These are phyloP conservation scores for Nannoperca australis DNA, from an alignment of 2,797 vertebrate genomes.

Conservation along the genomic window DNA sequence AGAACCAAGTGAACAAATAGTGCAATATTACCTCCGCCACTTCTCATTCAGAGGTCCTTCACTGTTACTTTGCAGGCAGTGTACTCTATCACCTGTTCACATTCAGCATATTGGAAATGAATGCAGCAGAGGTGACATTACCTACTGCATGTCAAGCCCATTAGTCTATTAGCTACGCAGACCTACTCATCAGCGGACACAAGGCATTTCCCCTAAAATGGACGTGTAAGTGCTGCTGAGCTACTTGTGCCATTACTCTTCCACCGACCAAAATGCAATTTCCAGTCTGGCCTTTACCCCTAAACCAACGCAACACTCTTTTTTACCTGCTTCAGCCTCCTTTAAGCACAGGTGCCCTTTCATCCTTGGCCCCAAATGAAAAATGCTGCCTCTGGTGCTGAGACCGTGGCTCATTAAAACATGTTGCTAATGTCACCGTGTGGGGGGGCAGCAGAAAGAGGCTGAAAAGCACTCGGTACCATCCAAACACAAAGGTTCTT, in stretches of 20 bases:
- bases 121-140: background rate
- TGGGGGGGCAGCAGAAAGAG: background rate
- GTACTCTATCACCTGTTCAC: background rate
- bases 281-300: constrained; percentile 28
- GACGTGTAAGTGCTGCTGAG: constrained; percentile 21
- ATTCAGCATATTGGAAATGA: background rate
- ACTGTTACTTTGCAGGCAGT: background rate
- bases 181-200: constrained; percentile 22
- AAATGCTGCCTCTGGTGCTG: background rate
- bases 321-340: constrained; percentile 29
- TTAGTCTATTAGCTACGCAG: constrained; percentile 14
- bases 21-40: background rate
- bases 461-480: constrained; percentile 1
- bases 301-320: background rate
- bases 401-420: constrained; percentile 25
- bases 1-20: background rate
- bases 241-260: constrained; percentile 35
- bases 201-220: constrained; percentile 31
- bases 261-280: constrained; percentile 30
- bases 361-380: background rate
- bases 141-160: background rate
- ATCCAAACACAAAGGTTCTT: constrained; percentile 14
- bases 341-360: constrained; percentile 37
- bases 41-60: background rate
- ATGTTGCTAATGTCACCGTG: background rate